Base-by-base conservation (phyloP, 2,113 vertebrate species). In the Egretta garzetta region DNA sequence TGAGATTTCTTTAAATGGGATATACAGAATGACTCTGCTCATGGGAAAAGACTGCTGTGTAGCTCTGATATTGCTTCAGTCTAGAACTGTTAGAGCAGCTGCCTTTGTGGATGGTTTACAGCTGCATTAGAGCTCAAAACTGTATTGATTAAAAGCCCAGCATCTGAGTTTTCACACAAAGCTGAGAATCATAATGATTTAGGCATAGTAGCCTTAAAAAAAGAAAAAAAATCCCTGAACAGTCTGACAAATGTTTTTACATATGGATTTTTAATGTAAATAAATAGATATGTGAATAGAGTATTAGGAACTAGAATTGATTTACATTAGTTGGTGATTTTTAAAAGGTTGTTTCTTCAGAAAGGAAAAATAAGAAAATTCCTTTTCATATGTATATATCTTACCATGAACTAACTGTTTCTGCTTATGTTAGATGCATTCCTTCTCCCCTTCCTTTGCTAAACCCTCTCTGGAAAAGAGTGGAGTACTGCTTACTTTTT, bases 171-270 rank as follows among this genome's bases (percentile, higher is more conserved):
- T 88, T 73, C 33, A 85, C 53, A 50, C 4, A 66, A 80, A 76
- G 33, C 8, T 66, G 23, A 83, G 72, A 70, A 76, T 41, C 27
- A 26, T 21, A 59, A 71, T 21, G 2, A 71, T 58, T 88, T 80
- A 39, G 56, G 16, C 26, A 59, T 12, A 58, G 30, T 2, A 86
- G 21, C 8, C 53, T 85, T 59, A 27, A 87, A 56, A 82, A 58
- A 6, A 0, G 7, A 15, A 62, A 35, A 49, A 35, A 4, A 9
- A 3, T 28, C 15, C 27, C 10, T 3, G 20, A 85, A 2, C 3
- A 41, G 22, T 49, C n/a, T 47, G 20, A 47, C 43, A 41, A 32
- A 33, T 4, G 3, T 37, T 74, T 59, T 87, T 58, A 52, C 21
- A 22, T 26, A 56, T 23, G 39, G 58, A 43, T 2, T 49, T n/a